A percentile compares a stretch with the other conserved stretches of the same genome.
Evolutionary conservation across 2,113 vertebrate species (phyloP).

Genomic region (Microtus ochrogaster): DNA sequence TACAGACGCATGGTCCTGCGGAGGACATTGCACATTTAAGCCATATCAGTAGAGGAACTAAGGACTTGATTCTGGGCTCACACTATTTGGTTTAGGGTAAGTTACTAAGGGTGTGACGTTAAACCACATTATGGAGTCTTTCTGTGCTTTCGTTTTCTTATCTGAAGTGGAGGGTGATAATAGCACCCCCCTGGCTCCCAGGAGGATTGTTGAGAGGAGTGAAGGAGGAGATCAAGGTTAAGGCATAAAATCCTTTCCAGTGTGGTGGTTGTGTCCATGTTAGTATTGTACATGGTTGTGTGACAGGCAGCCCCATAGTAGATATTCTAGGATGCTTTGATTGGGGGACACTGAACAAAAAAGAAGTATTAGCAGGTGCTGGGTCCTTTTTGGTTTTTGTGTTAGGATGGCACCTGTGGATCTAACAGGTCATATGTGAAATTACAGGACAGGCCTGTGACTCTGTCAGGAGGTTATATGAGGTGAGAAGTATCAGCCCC

Average conservation of each 20-base stretch:
- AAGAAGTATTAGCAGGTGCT: not conserved
- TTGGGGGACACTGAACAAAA: not conserved
- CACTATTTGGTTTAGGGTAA: not conserved
- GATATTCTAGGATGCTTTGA: not conserved
- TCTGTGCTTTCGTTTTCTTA: not conserved
- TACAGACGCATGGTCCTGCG: not conserved
- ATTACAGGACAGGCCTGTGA: not conserved
- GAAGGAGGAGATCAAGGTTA: not conserved
- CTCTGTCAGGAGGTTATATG: not conserved
- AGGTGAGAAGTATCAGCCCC: not conserved
- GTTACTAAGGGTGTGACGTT: not conserved
- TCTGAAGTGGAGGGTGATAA: not conserved
- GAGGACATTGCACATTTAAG: not conserved
- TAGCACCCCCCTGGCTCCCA: not conserved
- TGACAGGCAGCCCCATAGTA: too few relatives aligned
- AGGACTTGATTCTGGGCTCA: not conserved
- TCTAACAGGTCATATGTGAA: not conserved
- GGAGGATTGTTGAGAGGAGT: not conserved
- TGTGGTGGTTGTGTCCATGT: not conserved
- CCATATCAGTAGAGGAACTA: not conserved
- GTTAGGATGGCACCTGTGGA: not conserved
- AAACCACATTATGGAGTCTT: not conserved
- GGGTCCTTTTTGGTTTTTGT: not conserved
- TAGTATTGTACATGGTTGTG: fast-evolving
- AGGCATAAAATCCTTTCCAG: not conserved